Conservation (phyloP, 2,888 invertebrate genomes). For the Phalera bucephala region DNA sequence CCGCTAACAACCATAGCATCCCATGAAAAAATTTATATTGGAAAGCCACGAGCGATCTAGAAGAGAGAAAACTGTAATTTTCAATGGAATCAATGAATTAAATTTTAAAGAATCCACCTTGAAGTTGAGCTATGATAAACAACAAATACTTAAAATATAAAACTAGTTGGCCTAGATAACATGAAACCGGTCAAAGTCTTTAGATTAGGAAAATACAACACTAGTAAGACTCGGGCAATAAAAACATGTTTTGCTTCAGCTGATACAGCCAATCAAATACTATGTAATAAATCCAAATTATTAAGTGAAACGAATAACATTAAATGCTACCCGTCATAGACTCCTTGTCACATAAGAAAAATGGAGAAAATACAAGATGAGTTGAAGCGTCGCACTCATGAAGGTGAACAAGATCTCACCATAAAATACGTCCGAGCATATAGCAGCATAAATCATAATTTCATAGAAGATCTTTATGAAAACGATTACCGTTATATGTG, state of each 20-base stretch:
- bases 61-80: background rate
- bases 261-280: background rate
- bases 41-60: background rate
- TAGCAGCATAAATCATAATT: no score
- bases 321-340: background rate
- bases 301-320: background rate
- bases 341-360: background rate
- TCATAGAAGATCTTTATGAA: background rate
- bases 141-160: background rate
- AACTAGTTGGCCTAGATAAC: background rate
- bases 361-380: background rate
- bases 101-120: background rate
- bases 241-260: background rate
- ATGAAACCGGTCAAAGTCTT: background rate
- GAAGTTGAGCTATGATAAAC: background rate
- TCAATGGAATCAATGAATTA: background rate
- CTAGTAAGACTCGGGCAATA: background rate
- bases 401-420: no score
- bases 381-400: background rate
- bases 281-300: background rate
- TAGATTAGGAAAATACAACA: background rate
- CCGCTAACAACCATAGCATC: background rate
- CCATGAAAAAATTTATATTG: background rate
- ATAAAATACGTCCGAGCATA: slow-evolving; percentile 1
- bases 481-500: slow-evolving; percentile 2